Evolutionary conservation across 2,113 vertebrate species (phyloP).

Genomic region (Gracilinanus agilis): DNA sequence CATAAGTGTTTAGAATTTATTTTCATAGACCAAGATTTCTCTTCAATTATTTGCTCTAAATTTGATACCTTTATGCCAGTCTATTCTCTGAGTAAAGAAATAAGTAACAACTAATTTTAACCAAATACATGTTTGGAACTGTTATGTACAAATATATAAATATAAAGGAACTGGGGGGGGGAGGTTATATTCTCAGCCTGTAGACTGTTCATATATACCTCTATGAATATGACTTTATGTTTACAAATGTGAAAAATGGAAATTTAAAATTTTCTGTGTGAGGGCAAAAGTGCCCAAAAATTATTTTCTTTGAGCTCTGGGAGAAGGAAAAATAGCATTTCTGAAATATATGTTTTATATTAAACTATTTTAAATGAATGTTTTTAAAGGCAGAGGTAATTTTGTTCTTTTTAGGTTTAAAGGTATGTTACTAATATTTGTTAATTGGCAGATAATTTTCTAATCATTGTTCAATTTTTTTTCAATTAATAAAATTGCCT

Average conservation of each 20-base stretch:
- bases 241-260: slow-evolving; percentile 40
- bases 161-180: slow-evolving; percentile 24
- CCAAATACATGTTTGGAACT: slow-evolving; percentile 4
- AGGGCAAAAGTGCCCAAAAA: slow-evolving; percentile 22
- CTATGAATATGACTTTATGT: not conserved
- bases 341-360: not conserved
- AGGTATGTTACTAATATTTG: slow-evolving; percentile 23
- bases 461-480: slow-evolving; percentile 31
- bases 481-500: slow-evolving; percentile 58
- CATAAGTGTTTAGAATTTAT: not conserved
- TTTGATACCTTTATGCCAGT: not conserved
- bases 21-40: not conserved
- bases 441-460: slow-evolving; percentile 57
- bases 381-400: slow-evolving; percentile 14
- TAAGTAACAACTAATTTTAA: slow-evolving; percentile 29
- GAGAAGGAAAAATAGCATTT: not conserved
- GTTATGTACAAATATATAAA: slow-evolving; percentile 35
- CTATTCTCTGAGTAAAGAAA: not conserved
- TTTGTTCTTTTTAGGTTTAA: slow-evolving; percentile 42
- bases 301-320: slow-evolving; percentile 14
- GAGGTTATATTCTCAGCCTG: not conserved
- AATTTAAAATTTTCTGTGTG: slow-evolving; percentile 35
- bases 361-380: not conserved
- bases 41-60: not conserved
- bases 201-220: not conserved